Base-by-base conservation (phyloP, 37 sponge, comb jelly and placozoan genomes). In the Hormiphora californensis region DNA sequence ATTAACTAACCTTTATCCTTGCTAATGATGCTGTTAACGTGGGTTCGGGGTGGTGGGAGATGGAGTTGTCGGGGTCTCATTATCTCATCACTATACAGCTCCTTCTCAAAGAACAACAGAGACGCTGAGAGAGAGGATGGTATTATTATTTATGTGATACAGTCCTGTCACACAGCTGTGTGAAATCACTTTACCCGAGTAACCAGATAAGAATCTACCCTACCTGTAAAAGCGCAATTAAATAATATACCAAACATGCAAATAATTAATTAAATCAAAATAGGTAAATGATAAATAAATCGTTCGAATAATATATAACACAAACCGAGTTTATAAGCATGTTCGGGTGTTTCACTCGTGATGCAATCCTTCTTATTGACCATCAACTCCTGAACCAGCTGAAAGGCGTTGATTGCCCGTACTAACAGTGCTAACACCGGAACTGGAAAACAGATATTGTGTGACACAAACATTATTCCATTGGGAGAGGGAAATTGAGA, bases 71-170 rank as follows among this genome's bases (percentile, higher is more conserved):
- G 40, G 2, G 81, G 81, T 21, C 81, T 39, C 81, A 73, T 73
- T 37, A 73, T 73, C 81, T 73, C 81, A 28, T 73, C 81, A 73
- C 81, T 73, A 46, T 73, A 73, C 81, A 73, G 35, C 44, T 73
- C 81, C 81, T 73, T 73, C 81, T 73, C 81, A n/a, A 73, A 73
- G 81, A 73, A 73, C 28, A 73, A 46, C 81, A 73, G 46, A 41
- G 46, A 43, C 15, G 81, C 81, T 39, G n/a, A n/a, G n/a, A n/a
- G n/a, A n/a, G n/a, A n/a, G n/a, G n/a, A n/a, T n/a, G n/a, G n/a
- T n/a, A n/a, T n/a, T n/a, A n/a, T n/a, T n/a, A n/a, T n/a, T n/a
- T n/a, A n/a, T n/a, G n/a, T n/a, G n/a, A n/a, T n/a, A n/a, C n/a
- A n/a, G n/a, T n/a, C n/a, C n/a, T n/a, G n/a, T n/a, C n/a, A n/a